A percentile compares a stretch with the other conserved stretches of the same genome.
phyloP scores from a whole-genome alignment of 1,140 invertebrate genomes.

The Hermetia illucens region DNA sequence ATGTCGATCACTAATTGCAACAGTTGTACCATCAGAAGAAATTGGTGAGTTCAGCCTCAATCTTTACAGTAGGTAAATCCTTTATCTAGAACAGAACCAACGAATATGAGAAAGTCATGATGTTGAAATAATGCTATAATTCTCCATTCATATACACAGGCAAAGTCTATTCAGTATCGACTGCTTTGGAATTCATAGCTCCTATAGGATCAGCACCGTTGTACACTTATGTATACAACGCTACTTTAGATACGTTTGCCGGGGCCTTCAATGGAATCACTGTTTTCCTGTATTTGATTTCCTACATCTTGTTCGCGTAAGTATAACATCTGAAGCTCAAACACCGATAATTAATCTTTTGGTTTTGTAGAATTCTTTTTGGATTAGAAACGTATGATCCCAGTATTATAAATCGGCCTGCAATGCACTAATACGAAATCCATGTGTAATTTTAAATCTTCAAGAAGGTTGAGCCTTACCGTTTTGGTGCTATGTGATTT shows the following conservation, averaged over 20 bases:
- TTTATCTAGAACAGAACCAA: constrained; percentile 19
- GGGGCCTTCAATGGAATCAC: constrained; percentile 40
- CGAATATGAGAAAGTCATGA: constrained; percentile 6
- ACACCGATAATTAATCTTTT: constrained; percentile 6
- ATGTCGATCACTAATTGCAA: constrained; percentile 47
- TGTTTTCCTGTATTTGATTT: constrained; percentile 28
- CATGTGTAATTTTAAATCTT: too few relatives aligned
- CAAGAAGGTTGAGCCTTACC: too few relatives aligned
- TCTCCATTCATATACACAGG: too few relatives aligned
- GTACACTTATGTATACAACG: constrained; percentile 45
- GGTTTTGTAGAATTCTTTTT: background rate
- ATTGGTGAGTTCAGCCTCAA: constrained; percentile 39
- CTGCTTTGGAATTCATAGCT: constrained; percentile 43
- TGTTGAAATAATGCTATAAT: too few relatives aligned
- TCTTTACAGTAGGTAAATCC: too few relatives aligned
- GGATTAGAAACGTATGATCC: background rate
- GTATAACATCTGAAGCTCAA: constrained; percentile 3
- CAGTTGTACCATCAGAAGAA: constrained; percentile 46
- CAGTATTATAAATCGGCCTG: too few relatives aligned
- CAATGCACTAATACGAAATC: too few relatives aligned
- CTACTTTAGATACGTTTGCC: constrained; percentile 35
- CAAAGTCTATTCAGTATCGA: constrained; percentile 45
- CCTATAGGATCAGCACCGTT: constrained; percentile 42
- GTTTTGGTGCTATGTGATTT: too few relatives aligned
- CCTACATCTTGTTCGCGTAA: constrained; percentile 35